Base-by-base conservation (phyloP, 2,888 invertebrate genomes). In the Andrena hattorfiana region DNA sequence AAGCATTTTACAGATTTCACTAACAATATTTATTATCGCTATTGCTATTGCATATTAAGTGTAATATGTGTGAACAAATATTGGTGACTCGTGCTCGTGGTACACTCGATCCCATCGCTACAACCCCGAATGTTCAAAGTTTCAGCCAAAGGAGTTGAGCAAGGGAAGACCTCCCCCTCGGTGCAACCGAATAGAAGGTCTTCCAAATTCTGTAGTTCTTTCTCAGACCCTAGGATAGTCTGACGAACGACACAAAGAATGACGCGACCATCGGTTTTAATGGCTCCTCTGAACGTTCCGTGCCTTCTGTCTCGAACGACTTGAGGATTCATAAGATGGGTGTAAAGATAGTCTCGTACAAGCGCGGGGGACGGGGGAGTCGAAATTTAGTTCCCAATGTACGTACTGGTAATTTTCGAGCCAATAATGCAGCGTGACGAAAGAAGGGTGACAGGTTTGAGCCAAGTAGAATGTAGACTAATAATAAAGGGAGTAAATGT, bases 361-460 rank as follows among this genome's bases (percentile, higher is more conserved):
- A 51, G 30, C 30, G 51, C 30, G 42, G 42, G 4, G 13, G 2
- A 2, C n/a, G 16, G 42, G 26, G 3, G 13, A 28, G 30, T 48
- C 16, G 20, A 59, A 69, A 70, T 70, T 48, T 64, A 16, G 64
- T 48, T 70, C 20, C 42, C n/a, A 32, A 56, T 54, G 32, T 68
- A 30, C 23, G 42, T 13, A 35, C 54, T 56, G 56, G 23, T 10
- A 23, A 56, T 23, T 68, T 28, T 48, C 59, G 69, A 69, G 26
- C 59, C 69, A 28, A 35, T 35, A 74, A 82, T 72, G 70, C 54
- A 75, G 81, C 74, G 71, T 62, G 72, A 70, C 69, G 56, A 56
- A 78, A 28, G 42, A 42, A 70, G 35, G 77, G 82, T 86, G 85
- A 92, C 92, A 92, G 92, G 92, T 91, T 92, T 92, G 92, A 92